Evolutionary conservation across 2,888 invertebrate genomes (phyloP).

Genomic region (Melieria omissa): DNA sequence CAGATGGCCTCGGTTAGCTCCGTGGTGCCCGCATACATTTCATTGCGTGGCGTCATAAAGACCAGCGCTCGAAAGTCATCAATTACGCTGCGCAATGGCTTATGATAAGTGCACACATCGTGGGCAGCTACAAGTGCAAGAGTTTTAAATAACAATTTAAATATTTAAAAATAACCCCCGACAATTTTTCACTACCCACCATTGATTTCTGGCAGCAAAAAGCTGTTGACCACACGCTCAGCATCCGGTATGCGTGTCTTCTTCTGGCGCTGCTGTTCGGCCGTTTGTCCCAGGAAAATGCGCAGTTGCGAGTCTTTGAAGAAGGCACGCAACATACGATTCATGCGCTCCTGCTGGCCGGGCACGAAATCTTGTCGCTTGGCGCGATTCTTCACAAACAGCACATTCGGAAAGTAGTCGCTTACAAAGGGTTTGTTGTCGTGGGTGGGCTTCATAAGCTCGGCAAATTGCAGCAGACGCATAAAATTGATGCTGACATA

Average conservation of each 20-base stretch:
- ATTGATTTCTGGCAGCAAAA: conserved; percentile 52
- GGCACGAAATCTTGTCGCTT: conserved; percentile 79
- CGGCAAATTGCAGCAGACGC: conserved; percentile 69
- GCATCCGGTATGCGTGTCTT: conserved; percentile 44
- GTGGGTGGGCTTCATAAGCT: conserved; percentile 68
- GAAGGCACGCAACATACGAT: conserved; percentile 54
- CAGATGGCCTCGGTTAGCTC: conserved; percentile 58
- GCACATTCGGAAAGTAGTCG: conserved; percentile 84
- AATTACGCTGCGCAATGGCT: conserved; percentile 48
- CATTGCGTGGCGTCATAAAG: conserved; percentile 57
- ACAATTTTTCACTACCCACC: conserved; percentile 32
- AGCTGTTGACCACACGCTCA: conserved; percentile 51
- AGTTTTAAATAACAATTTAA: background rate
- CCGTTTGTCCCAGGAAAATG: conserved; percentile 52
- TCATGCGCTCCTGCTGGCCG: conserved; percentile 51
- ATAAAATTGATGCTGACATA: conserved; percentile 85
- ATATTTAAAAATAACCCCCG: too few species aligned
- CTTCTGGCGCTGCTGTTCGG: conserved; percentile 46
- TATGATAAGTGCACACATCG: conserved; percentile 47
- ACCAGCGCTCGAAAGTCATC: conserved; percentile 54
- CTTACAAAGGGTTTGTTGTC: conserved; percentile 60
- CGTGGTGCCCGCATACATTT: conserved; percentile 50
- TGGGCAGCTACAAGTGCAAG: conserved; percentile 35
- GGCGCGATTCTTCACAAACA: conserved; percentile 86
- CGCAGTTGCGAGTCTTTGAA: conserved; percentile 56